phyloP scores from a whole-genome alignment of 2,113 vertebrate species.

The Thunnus thynnus region DNA sequence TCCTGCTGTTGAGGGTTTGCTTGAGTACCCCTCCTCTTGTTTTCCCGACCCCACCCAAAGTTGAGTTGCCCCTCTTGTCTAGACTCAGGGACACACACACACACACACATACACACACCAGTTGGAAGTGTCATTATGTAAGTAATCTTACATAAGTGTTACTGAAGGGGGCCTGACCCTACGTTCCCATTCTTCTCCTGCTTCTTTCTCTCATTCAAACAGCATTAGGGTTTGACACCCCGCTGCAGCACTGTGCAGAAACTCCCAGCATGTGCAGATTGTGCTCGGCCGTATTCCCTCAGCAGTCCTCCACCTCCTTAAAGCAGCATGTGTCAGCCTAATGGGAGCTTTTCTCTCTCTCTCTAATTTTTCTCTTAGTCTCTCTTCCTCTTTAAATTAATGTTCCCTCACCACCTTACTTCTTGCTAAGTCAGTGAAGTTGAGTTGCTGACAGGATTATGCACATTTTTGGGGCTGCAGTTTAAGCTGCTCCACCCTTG shows the following conservation, averaged over 20 bases:
- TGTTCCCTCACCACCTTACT: conserved; percentile 13
- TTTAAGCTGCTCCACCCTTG: conserved; percentile 16
- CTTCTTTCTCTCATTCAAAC: conserved; percentile 44
- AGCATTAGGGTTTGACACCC: conserved; percentile 15
- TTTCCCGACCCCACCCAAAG: conserved; percentile 49
- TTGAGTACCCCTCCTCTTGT: conserved; percentile 65
- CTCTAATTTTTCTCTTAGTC: conserved; percentile 2
- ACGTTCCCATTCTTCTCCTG: conserved; percentile 49
- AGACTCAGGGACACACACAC: conserved; percentile 19
- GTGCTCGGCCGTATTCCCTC: conserved; percentile 18
- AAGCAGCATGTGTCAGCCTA: conserved; percentile 39
- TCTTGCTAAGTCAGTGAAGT: conserved; percentile 29
- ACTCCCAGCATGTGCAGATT: conserved; percentile 46
- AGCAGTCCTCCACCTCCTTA: conserved; percentile 25
- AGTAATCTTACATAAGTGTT: conserved; percentile 78
- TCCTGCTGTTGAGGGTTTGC: conserved; percentile 61
- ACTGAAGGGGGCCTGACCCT: conserved; percentile 57
- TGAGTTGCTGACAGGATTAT: conserved; percentile 51
- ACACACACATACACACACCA: conserved; percentile 41
- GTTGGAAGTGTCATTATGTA: conserved; percentile 66
- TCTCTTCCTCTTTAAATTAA: conserved; percentile 22
- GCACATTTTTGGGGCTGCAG: conserved; percentile 27
- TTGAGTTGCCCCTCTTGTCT: conserved; percentile 41
- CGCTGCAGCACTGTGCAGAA: conserved; percentile 34
- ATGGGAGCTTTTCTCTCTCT: neutral